Evolutionary conservation across 2,113 vertebrate species (phyloP).

Genomic region (Agelaius tricolor): DNA sequence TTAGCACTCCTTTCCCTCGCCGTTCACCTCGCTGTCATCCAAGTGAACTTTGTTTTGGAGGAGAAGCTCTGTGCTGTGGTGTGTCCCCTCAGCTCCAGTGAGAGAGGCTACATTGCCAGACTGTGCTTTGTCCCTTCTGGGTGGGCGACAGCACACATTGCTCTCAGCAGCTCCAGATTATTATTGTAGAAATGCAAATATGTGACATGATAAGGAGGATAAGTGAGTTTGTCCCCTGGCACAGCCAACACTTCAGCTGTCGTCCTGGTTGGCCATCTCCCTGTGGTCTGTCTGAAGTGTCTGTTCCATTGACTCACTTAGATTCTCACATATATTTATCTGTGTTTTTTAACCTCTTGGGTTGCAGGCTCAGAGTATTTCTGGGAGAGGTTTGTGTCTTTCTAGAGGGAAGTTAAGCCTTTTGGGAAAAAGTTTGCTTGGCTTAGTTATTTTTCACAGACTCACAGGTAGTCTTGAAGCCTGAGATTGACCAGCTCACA

Average conservation of each 20-base stretch:
- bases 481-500: background rate
- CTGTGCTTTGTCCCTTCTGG: slow-evolving; percentile 21
- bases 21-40: background rate
- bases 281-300: background rate
- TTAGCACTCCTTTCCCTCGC: background rate
- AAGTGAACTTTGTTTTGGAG: background rate
- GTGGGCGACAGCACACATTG: slow-evolving; percentile 12
- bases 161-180: background rate
- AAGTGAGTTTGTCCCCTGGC: slow-evolving; percentile 24
- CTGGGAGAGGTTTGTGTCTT: background rate
- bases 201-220: background rate
- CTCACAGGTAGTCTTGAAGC: background rate
- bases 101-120: background rate
- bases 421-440: background rate
- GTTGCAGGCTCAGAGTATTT: background rate
- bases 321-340: background rate
- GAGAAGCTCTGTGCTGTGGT: background rate
- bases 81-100: background rate
- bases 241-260: background rate
- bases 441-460: background rate
- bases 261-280: background rate
- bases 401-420: background rate
- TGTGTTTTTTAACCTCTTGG: background rate
- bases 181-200: slow-evolving; percentile 11
- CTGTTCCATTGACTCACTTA: background rate